Base-by-base conservation (phyloP, 2,113 vertebrate genomes). In the Misgurnus mizolepis region DNA sequence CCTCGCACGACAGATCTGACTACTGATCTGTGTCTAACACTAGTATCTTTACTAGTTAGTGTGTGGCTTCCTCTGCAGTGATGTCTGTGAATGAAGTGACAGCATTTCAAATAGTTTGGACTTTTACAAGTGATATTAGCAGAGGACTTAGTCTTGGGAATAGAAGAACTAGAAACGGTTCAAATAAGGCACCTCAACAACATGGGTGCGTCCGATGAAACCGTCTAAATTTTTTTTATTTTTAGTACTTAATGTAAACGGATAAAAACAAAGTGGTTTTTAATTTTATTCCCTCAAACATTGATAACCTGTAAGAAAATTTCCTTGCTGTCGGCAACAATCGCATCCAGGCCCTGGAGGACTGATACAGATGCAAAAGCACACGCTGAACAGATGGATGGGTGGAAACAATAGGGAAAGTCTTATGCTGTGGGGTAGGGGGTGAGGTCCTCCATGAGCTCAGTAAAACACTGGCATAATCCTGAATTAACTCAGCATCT, bases 341-440 rank as follows among this genome's bases (percentile, higher is more conserved):
- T 14, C 5, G 22, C n/a, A 49, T 8, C 18, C 43, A 73, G 12
- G 14, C 71, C 45, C n/a, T 60, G 39, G 39, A 60, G 10, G 14
- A 18, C 17, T 43, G 34, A 58, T 18, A 18, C 55, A 58, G 55
- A 58, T 58, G 55, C 55, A 58, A 6, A 58, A 18, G 53, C 69
- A 71, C 53, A 72, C 56, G 55, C n/a, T 61, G 71, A 61, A 74
- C 71, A 74, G 71, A 74, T 74, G 40, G 71, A n/a, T 60, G 55
- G 71, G 71, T 74, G 40, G 71, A n/a, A 73, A 43, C 18, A 68
- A 7, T 12, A 10, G 60, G 53, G n/a, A 11, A 58, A n/a, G 55
- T 18, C 17, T n/a, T 58, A 8, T 45, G 55, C 40, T 14, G 53
- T 58, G 70, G 40, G 55, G 5, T 6, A 6, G 3, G 10, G 8